phyloP scores from a whole-genome alignment of 2,797 vertebrate genomes.

The Poliocrania exsul region DNA sequence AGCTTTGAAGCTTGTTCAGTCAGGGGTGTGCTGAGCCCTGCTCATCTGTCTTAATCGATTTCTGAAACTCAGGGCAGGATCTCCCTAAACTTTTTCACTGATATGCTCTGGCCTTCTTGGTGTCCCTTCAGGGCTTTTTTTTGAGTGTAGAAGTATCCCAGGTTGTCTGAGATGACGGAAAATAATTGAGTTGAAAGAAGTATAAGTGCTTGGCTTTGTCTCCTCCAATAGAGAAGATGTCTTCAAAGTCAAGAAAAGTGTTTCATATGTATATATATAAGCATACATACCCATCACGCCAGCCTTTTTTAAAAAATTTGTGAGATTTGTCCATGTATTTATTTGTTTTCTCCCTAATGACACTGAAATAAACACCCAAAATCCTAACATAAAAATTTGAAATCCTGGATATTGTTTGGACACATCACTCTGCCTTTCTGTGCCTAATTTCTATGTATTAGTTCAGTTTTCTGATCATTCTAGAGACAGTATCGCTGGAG shows the following conservation, averaged over 20 bases:
- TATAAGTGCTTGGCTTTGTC: neutral
- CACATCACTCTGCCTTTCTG: neutral
- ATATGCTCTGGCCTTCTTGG: neutral
- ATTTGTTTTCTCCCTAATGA: neutral
- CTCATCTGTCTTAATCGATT: rapidly evolving
- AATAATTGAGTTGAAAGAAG: neutral
- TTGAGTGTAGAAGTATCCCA: neutral
- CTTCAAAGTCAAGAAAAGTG: neutral
- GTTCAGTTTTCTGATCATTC: neutral
- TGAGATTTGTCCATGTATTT: neutral
- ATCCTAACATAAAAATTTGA: neutral
- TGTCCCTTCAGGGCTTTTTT: neutral
- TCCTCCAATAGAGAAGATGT: neutral
- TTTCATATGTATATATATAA: neutral
- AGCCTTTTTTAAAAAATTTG: rapidly evolving
- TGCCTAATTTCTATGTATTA: neutral
- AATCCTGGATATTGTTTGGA: neutral
- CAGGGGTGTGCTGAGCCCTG: neutral
- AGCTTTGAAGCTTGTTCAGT: neutral
- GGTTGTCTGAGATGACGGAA: neutral
- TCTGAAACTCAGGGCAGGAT: neutral
- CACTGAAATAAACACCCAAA: neutral
- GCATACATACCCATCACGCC: neutral
- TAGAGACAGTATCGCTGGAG: neutral
- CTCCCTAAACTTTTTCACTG: neutral